Evolutionary conservation across 2,797 vertebrate species (phyloP), one percentile per base, ranked within the genome.

Genomic region (Anniella stebbinsi): DNA sequence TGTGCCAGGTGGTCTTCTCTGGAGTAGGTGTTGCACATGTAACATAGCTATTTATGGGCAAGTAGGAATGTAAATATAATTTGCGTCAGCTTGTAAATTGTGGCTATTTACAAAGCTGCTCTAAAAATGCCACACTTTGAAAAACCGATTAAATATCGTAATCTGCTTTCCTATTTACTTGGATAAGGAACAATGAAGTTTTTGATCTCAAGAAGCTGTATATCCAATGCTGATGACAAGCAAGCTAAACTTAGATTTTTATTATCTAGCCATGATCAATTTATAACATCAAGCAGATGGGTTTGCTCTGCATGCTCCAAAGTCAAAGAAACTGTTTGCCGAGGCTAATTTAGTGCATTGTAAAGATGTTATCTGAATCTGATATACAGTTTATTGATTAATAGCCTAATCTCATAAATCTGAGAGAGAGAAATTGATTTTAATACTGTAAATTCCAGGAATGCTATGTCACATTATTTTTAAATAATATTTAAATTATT

Each of bases 321-420:
- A 12, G 2, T 4, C 23, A 67, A 85, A 33, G 51, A 13, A 51
- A 72, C 54, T 51, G 36, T 38, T 82, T 30, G 80, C 36, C 66
- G 45, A 18, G 33, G 18, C n/a, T 51, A 25, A 54, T 72, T 25
- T 72, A 12, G 33, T 54, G 67, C 21, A 85, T 54, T 25, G 45
- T 51, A 15, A 33, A 85, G 83, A 54, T 54, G 83, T 63, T 87
- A 70, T 63, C 38, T 60, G 18, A 81, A 45, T 45, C 17, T 48
- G 73, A 48, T 23, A 45, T 66, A n/a, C 21, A 38, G 60, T 66
- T 77, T 87, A 87, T 87, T 45, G 73, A 87, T 77, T 48, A 70
- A 66, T 45, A 21, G 38, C 3, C 73, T 8, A 13, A 4, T 30
- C 54, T 57, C n/a, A 87, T 77, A 87, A 77, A 66, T 87, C 73